phyloP scores from a whole-genome alignment of 1,140 invertebrate species.

The Lamellibrachia luymesi region DNA sequence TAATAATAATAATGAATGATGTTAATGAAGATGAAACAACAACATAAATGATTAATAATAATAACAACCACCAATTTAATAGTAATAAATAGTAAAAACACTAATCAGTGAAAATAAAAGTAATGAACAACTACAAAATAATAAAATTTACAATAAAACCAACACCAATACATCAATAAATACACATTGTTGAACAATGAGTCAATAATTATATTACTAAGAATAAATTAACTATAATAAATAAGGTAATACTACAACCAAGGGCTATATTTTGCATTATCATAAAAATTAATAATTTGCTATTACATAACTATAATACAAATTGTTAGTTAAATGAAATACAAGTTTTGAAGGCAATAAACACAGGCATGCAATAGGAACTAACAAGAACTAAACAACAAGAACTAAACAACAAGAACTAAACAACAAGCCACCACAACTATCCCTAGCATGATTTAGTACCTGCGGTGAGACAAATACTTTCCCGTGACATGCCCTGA shows the following conservation, averaged over 20 bases:
- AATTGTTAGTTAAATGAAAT: not conserved
- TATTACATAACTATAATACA: too few species aligned
- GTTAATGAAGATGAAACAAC: not conserved
- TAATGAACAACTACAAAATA: too few species aligned
- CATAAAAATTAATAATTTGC: too few species aligned
- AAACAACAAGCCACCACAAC: not conserved
- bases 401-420: too few species aligned
- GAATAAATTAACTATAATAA: not conserved
- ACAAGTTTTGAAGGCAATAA: not conserved
- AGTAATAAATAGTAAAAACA: too few species aligned
- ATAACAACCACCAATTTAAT: too few species aligned
- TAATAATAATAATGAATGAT: not conserved
- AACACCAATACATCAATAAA: too few species aligned
- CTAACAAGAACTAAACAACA: not conserved
- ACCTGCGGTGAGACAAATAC: conserved; percentile 83
- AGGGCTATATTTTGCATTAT: not conserved
- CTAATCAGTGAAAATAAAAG: too few species aligned
- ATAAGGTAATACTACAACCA: not conserved
- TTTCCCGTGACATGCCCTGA: conserved; percentile 68
- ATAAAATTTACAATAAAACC: too few species aligned
- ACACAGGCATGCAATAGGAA: not conserved
- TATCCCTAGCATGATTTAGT: conserved; percentile 8
- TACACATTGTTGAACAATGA: not conserved
- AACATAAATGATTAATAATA: not conserved
- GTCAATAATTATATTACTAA: not conserved